Conservation (phyloP, 2,888 invertebrate species). For the Folsomia manolachei region DNA sequence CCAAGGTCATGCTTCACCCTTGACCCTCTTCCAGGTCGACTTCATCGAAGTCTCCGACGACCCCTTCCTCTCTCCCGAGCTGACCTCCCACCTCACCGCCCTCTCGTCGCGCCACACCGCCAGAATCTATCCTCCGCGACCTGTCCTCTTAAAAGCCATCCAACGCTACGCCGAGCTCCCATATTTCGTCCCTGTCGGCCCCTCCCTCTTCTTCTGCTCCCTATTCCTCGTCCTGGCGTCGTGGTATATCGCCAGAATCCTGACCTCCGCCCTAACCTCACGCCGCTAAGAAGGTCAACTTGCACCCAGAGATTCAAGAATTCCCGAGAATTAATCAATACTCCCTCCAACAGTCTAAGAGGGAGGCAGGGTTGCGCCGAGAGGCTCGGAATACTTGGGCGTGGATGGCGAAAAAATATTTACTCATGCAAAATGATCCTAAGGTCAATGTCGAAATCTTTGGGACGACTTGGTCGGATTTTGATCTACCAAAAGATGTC, state of each 20-base stretch:
- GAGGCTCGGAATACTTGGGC: constrained; percentile 29
- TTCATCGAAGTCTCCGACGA: neutral
- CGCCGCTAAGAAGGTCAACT: neutral
- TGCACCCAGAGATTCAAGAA: neutral
- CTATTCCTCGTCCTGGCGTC: neutral
- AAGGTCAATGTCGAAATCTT: constrained; percentile 28
- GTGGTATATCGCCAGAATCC: neutral
- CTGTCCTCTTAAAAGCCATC: neutral
- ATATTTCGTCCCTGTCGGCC: constrained; percentile 19
- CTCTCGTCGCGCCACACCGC: neutral
- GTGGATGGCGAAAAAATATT: constrained; percentile 32
- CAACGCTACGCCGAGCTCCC: constrained; percentile 25
- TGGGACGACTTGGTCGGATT: constrained; percentile 22
- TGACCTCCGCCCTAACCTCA: neutral
- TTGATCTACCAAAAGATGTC: constrained; percentile 24
- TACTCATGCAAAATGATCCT: constrained; percentile 21
- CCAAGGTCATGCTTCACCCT: too few species aligned
- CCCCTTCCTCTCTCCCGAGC: neutral
- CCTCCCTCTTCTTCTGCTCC: constrained; percentile 7
- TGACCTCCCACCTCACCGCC: neutral
- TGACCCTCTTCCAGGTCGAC: neutral
- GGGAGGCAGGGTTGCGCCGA: constrained; percentile 5
- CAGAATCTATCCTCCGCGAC: neutral
- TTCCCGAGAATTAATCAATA: neutral
- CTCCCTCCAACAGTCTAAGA: constrained; percentile 22